phyloP scores from a whole-genome alignment of 2,113 vertebrate species.

The Indri indri region DNA sequence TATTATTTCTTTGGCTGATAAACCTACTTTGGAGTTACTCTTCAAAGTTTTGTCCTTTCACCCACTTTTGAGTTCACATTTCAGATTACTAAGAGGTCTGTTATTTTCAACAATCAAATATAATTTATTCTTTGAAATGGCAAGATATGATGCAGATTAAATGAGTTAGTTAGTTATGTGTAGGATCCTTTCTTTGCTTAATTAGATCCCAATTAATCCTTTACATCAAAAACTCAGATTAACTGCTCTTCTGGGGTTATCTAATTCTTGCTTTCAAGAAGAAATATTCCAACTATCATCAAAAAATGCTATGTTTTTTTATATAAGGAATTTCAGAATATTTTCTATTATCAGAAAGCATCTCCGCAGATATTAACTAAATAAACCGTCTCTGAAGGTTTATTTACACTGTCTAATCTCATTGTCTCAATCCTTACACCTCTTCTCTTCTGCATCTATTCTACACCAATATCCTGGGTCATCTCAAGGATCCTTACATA shows the following conservation, averaged over 20 bases:
- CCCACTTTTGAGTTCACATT: neutral
- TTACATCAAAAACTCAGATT: neutral
- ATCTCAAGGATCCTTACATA: neutral
- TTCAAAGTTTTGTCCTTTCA: neutral
- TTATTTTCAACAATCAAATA: neutral
- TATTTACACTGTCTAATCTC: neutral
- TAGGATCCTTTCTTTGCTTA: neutral
- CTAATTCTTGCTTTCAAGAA: slow-evolving; percentile 8
- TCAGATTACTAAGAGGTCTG: neutral
- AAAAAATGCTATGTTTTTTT: neutral
- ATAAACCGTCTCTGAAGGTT: neutral
- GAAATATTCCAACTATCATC: neutral
- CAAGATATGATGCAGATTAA: neutral
- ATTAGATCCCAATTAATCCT: neutral
- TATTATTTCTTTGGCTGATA: neutral
- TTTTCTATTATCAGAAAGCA: neutral
- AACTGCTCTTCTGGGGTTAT: neutral
- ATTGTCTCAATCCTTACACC: neutral
- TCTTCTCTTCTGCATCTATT: neutral
- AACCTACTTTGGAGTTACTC: neutral
- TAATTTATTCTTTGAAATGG: neutral
- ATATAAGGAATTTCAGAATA: neutral
- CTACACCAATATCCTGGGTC: neutral
- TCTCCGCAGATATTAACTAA: neutral
- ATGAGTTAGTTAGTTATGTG: neutral